Evolutionary conservation across 2,888 invertebrate species (phyloP).

Genomic region (Eulithis testata): DNA sequence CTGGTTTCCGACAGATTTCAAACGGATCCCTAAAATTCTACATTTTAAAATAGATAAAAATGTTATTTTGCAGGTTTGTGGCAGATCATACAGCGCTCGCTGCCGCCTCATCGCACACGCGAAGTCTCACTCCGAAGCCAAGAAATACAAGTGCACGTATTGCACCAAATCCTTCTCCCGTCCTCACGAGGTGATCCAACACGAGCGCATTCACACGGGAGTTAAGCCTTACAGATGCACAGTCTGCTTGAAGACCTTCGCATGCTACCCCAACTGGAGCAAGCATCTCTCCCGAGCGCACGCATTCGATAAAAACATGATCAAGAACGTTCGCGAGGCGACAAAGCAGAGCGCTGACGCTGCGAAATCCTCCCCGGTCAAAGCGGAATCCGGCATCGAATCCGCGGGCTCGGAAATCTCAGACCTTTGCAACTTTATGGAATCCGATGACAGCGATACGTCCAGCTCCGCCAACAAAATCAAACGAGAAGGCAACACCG

Average conservation of each 20-base stretch:
- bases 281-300: conserved; percentile 80
- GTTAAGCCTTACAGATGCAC: conserved; percentile 82
- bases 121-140: conserved; percentile 64
- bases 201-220: conserved; percentile 84
- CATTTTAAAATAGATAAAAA: too few relatives aligned
- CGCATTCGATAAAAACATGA: conserved; percentile 50
- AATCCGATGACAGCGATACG: conserved; percentile 30
- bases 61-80: conserved; percentile 54
- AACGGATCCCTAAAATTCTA: too few relatives aligned
- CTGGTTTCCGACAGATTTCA: too few relatives aligned
- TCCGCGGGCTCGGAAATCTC: conserved; percentile 49
- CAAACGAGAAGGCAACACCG: conserved; percentile 6
- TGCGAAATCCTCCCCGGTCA: conserved; percentile 15
- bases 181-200: conserved; percentile 68
- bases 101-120: conserved; percentile 64
- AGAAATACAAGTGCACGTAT: conserved; percentile 75
- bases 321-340: conserved; percentile 21
- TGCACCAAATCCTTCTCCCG: conserved; percentile 79
- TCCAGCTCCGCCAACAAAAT: conserved; percentile 10
- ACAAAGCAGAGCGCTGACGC: conserved; percentile 2
- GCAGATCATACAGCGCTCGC: conserved; percentile 70
- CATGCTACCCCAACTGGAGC: conserved; percentile 83
- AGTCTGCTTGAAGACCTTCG: conserved; percentile 82
- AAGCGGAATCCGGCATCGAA: conserved; percentile 42
- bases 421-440: conserved; percentile 27